A percentile compares a stretch with the other conserved stretches of the same genome.
Evolutionary conservation across 2,113 vertebrate genomes (phyloP).

Genomic region (Leiothrix lutea): DNA sequence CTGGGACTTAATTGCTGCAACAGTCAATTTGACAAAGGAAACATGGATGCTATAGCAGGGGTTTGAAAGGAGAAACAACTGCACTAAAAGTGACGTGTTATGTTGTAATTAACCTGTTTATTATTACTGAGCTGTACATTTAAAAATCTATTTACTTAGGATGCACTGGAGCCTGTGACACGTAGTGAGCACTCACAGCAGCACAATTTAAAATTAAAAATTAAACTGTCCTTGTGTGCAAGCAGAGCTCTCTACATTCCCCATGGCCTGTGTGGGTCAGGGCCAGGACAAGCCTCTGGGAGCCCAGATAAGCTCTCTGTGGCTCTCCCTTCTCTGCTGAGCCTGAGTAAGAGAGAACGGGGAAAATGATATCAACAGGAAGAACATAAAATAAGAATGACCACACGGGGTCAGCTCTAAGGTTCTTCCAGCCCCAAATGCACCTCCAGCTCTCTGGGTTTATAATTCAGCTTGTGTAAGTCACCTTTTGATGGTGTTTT

Average conservation of each 20-base stretch:
- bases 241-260: not conserved
- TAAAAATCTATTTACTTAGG: not conserved
- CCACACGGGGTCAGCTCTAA: conserved; percentile 17
- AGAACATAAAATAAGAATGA: conserved; percentile 1
- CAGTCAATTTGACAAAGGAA: conserved; percentile 4
- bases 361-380: not conserved
- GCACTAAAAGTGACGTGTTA: not conserved
- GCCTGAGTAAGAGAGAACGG: not conserved
- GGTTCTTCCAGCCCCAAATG: not conserved
- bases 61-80: not conserved
- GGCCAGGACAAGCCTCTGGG: not conserved
- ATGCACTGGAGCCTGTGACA: not conserved
- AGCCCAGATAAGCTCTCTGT: not conserved
- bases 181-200: not conserved
- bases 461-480: not conserved
- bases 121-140: not conserved
- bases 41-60: not conserved
- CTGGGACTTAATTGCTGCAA: conserved; percentile 35
- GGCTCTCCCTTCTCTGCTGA: not conserved
- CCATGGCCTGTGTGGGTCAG: fast-evolving
- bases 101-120: conserved; percentile 35
- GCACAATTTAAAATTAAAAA: not conserved
- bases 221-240: not conserved
- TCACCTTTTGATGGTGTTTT: not conserved
- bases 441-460: not conserved